Percentiles rank a stretch among this genome's conserved stretches.
These are phyloP conservation scores for Callimorpha dominula DNA, from an alignment of 2,888 invertebrate species.

Conservation along the genomic window DNA sequence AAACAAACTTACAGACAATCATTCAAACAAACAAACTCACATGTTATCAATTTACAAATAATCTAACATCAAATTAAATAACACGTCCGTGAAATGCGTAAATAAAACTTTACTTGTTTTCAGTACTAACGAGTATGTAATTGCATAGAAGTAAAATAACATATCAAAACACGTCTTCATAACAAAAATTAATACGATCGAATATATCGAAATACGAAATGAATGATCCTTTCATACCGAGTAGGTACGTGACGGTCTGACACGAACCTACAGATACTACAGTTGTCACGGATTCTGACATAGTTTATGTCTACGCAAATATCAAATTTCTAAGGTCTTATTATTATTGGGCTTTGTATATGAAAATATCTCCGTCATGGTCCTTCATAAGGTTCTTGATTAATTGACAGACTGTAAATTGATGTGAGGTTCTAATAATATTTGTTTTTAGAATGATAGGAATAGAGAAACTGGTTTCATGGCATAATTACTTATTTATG, in stretches of 20 bases:
- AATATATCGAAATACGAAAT: too few relatives aligned
- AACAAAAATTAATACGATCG: not conserved
- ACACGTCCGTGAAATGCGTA: not conserved
- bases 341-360: not conserved
- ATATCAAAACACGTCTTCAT: not conserved
- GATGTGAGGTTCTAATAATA: not conserved
- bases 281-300: constrained; percentile 1
- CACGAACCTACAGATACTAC: not conserved
- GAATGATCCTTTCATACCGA: not conserved
- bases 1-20: too few relatives aligned
- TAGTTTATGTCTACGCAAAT: not conserved
- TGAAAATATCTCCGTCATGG: not conserved
- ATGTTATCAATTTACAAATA: not conserved
- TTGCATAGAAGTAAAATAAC: not conserved
- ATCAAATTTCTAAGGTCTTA: not conserved
- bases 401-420: not conserved
- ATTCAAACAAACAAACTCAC: too few relatives aligned
- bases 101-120: not conserved
- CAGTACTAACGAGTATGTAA: not conserved
- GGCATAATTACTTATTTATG: too few relatives aligned
- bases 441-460: not conserved
- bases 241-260: constrained; percentile 4
- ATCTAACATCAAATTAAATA: not conserved
- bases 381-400: not conserved
- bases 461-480: too few relatives aligned